Percentiles rank a stretch among this genome's conserved stretches.
Conservation (phyloP, 2,888 invertebrate genomes). For the Digitonthophagus gazella region DNA sequence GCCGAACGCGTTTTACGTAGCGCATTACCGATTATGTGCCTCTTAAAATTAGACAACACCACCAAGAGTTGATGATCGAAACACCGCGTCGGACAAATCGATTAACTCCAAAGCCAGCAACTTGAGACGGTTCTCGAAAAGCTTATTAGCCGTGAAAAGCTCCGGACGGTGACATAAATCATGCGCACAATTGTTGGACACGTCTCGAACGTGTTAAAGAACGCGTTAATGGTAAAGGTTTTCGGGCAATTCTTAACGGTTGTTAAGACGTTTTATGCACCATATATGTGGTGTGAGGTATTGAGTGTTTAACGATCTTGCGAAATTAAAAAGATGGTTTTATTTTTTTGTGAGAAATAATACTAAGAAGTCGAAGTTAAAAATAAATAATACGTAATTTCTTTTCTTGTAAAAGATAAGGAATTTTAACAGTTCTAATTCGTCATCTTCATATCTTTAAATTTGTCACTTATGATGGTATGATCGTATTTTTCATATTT, state of each 20-base stretch:
- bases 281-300: neutral
- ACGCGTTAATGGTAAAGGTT: too few relatives aligned
- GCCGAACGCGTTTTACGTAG: neutral
- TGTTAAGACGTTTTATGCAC: neutral
- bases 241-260: neutral
- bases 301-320: neutral
- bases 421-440: too few relatives aligned
- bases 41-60: neutral
- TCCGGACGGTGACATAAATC: neutral
- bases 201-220: neutral
- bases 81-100: neutral
- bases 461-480: too few relatives aligned
- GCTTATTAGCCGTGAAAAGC: neutral
- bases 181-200: neutral
- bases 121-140: neutral
- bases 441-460: too few relatives aligned
- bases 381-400: too few relatives aligned
- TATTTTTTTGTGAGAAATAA: too few relatives aligned
- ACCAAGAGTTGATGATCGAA: neutral
- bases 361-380: too few relatives aligned
- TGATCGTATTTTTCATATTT: too few relatives aligned
- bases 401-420: too few relatives aligned
- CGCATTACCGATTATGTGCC: too few relatives aligned
- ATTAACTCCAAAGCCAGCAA: neutral
- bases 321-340: neutral